A percentile compares a stretch with the other conserved stretches of the same genome.
phyloP scores from a whole-genome alignment of 2,113 vertebrate species.

The Microtus oregoni region DNA sequence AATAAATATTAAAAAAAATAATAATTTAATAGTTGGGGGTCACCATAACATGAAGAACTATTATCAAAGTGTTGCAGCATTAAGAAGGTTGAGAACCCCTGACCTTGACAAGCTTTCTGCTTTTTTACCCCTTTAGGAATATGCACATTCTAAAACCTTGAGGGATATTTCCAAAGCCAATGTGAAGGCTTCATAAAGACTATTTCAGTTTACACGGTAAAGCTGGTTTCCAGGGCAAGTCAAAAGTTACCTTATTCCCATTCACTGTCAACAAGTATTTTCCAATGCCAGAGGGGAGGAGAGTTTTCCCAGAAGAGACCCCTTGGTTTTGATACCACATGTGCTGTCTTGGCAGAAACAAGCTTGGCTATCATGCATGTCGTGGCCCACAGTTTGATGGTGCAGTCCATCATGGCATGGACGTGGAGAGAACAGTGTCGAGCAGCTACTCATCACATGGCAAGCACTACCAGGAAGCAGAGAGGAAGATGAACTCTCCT shows the following conservation, averaged over 20 bases:
- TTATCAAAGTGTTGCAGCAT: neutral
- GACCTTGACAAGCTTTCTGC: neutral
- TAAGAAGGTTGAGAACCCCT: neutral
- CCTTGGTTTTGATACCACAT: conserved; percentile 4
- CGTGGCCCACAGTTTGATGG: neutral
- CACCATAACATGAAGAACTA: neutral
- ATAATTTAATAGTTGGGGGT: neutral
- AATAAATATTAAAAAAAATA: neutral
- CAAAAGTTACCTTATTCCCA: conserved; percentile 23
- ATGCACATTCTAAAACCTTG: conserved; percentile 30
- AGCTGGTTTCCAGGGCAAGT: neutral
- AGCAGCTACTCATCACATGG: neutral
- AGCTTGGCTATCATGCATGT: neutral
- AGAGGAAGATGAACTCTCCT: neutral
- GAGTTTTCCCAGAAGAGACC: neutral
- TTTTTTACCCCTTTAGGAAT: neutral
- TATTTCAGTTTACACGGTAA: neutral
- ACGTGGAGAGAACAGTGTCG: neutral
- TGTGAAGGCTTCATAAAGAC: neutral
- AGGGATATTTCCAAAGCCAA: neutral
- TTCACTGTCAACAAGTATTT: neutral
- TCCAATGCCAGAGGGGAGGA: neutral
- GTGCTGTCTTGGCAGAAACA: neutral
- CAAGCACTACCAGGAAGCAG: neutral
- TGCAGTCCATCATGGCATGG: neutral